These are phyloP conservation scores for Melanotaenia nigrans DNA, from an alignment of 2,797 vertebrate species.

Conservation along the genomic window DNA sequence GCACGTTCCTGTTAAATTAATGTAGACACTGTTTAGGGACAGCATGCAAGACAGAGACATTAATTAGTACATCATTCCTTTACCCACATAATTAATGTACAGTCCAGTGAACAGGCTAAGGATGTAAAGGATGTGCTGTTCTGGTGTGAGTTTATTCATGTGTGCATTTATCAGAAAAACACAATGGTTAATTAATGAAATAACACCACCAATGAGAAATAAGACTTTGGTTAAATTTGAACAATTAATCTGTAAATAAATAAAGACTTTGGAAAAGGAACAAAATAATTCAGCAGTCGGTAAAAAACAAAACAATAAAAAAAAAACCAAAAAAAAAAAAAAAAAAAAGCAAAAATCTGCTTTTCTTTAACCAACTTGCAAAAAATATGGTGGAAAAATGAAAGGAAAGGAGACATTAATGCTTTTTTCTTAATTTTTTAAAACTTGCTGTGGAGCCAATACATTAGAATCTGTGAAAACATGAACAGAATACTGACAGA, in stretches of 20 bases:
- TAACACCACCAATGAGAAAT: conserved; percentile 17
- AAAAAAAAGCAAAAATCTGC: conserved; percentile 6
- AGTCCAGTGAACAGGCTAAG: conserved; percentile 11
- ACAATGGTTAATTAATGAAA: conserved; percentile 40
- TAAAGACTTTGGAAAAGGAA: conserved; percentile 41
- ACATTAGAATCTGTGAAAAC: background rate
- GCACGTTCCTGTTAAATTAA: conserved; percentile 3
- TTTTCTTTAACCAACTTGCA: conserved; percentile 22
- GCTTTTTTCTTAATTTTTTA: conserved; percentile 14
- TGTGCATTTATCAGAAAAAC: conserved; percentile 21
- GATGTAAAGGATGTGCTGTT: background rate
- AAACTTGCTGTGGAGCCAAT: conserved; percentile 4
- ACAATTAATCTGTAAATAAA: conserved; percentile 41
- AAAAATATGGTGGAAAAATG: conserved; percentile 17
- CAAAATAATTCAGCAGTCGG: conserved; percentile 49
- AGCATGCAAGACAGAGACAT: conserved; percentile 16
- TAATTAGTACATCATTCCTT: conserved; percentile 8
- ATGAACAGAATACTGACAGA: background rate
- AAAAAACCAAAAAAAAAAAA: too few species aligned
- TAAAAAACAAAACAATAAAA: background rate
- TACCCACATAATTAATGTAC: conserved; percentile 2
- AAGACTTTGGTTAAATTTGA: conserved; percentile 27
- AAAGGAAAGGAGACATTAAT: conserved; percentile 27
- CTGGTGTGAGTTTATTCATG: background rate
- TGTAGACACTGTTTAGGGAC: background rate